Evolutionary conservation across 2,113 vertebrate genomes (phyloP).

Genomic region (Rallus limicola): DNA sequence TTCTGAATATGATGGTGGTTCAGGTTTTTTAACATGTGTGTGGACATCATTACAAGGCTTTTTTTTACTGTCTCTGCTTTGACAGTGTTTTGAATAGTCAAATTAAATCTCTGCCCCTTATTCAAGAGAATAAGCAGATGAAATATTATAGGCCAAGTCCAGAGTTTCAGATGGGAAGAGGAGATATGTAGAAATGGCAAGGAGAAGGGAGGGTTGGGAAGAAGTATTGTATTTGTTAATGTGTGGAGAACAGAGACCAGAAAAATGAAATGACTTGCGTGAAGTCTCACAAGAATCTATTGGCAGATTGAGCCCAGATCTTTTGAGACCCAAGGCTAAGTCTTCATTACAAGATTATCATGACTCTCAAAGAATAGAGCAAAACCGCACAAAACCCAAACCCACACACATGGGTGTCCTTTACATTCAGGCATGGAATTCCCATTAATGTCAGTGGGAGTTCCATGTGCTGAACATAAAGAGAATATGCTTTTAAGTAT

Average conservation of each 20-base stretch:
- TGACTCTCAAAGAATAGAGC: not conserved
- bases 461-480: constrained; percentile 8
- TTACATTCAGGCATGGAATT: constrained; percentile 40
- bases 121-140: not conserved
- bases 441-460: constrained; percentile 44
- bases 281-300: not conserved
- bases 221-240: not conserved
- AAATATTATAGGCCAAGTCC: not conserved
- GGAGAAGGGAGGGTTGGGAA: not conserved
- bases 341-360: not conserved
- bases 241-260: not conserved
- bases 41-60: not conserved
- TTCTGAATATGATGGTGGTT: not conserved
- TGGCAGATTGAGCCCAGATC: not conserved
- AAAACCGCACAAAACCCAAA: constrained; percentile 1
- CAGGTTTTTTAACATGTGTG: not conserved
- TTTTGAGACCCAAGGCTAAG: not conserved
- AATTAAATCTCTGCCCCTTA: not conserved
- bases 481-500: constrained; percentile 40
- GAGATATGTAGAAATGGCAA: not conserved
- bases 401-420: constrained; percentile 6
- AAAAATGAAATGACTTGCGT: not conserved
- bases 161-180: not conserved
- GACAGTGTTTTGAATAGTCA: not conserved
- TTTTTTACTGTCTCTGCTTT: not conserved